Base-by-base conservation (phyloP, 2,797 vertebrate species). In the Capromys pilorides region DNA sequence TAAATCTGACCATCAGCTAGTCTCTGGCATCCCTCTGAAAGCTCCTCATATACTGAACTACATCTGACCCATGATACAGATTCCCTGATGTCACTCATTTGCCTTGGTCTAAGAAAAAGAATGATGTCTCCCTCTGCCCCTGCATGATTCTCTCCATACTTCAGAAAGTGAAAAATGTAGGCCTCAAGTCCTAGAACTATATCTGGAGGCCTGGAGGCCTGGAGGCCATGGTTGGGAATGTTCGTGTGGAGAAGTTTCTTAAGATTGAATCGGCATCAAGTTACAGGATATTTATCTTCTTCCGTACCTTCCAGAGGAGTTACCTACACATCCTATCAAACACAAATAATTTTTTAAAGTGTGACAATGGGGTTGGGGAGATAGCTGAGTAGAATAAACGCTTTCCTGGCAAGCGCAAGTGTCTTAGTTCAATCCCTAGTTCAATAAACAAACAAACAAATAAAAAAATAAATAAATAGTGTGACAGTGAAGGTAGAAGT, bases 11-110 rank as follows among this genome's bases (percentile, higher is more conserved):
- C 64, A 80, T 61, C 36, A 78, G 22, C 10, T 62, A 39, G 12
- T 82, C 41, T 36, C 45, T 67, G 26, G n/a, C 62, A 67, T 6
- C 49, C 6, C n/a, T 49, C 31, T 59, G 45, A 64, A 21, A 73
- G 3, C 19, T n/a, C 84, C 98, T 99, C 1, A 80, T 12, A 62
- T 14, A 57, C 6, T 31, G 9, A 26, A 67, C 31, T n/a, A 75
- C 18, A 88, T 24, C 36, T 54, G 59, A 73, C 0, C 4, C 19
- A 14, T 61, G 33, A 69, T 33, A 9, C 0, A n/a, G 45, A 10
- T 49, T 92, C 12, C 10, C 1, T 64, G 69, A 54, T 31, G 2
- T 80, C 21, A 51, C 21, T 71, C 31, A 41, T 85, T 71, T 81
- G 12, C 67, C 2, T 26, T 31, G 31, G 54, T 3, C 7, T 19